phyloP scores from a whole-genome alignment of 2,113 vertebrate species.

The Geococcyx californianus region DNA sequence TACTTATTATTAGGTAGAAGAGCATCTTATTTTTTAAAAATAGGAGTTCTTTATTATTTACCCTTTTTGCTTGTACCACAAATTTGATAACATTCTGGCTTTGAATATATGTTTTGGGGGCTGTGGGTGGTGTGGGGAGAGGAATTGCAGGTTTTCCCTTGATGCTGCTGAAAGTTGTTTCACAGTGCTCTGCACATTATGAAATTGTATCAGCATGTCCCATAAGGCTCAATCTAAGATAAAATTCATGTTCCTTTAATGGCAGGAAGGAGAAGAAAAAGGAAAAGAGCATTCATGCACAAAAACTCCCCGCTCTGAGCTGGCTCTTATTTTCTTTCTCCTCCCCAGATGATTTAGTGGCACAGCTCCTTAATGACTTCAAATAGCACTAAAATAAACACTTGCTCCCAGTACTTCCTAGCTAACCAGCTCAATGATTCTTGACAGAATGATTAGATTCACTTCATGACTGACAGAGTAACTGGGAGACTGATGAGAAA shows the following conservation, averaged over 20 bases:
- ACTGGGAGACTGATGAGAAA: neutral
- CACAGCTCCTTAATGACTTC: conserved; percentile 24
- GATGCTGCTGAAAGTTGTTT: neutral
- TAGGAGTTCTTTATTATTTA: neutral
- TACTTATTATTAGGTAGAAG: neutral
- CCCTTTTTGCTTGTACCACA: neutral
- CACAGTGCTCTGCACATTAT: neutral
- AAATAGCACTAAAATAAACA: conserved; percentile 51
- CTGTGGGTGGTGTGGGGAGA: fast-evolving
- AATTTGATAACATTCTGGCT: neutral
- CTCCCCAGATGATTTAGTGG: conserved; percentile 11
- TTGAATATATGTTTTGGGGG: neutral
- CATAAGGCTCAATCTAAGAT: neutral
- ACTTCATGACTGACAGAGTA: conserved; percentile 36
- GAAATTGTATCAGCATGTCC: neutral
- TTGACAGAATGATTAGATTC: conserved; percentile 53
- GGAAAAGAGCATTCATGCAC: neutral
- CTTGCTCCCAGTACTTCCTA: conserved; percentile 46
- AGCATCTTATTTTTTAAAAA: neutral
- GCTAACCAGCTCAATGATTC: conserved; percentile 46
- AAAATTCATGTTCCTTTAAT: neutral
- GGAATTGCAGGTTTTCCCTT: neutral
- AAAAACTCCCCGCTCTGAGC: neutral
- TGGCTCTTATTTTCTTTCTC: neutral
- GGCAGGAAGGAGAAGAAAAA: conserved; percentile 12